Base-by-base conservation (phyloP, 2,113 vertebrate genomes). In the crab-eating macaque (Macaca fascicularis) region DNA sequence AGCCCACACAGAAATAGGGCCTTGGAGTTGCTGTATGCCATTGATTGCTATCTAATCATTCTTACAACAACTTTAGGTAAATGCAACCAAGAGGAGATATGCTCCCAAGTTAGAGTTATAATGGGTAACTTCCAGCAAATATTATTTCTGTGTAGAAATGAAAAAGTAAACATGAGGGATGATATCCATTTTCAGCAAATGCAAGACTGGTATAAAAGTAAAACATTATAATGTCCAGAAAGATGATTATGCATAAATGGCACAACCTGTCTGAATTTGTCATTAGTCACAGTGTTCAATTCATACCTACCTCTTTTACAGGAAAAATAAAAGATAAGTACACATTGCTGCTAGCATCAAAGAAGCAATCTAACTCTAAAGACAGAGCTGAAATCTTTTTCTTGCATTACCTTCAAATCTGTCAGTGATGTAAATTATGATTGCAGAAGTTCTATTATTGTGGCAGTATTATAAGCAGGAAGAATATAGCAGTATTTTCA, bases 351-450 rank as follows among this genome's bases (percentile, higher is more conserved):
- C 45, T 84, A 80, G 75, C n/a, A 84, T 92, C 23, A 89, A 93
- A 92, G 59, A 94, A 74, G 48, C 57, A 78, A 69, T 89, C 45
- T 19, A 85, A 64, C 90, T 85, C 45, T 40, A 70, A 92, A 93
- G 85, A 87, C 95, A 82, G 80, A 72, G 32, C 59, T 52, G n/a
- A 20, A 74, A 94, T 10, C 50, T 97, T 91, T 45, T 70, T 81
- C 89, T 84, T 70, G 30, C 69, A 72, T 89, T 89, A n/a, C 78
- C 90, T 94, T 20, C 0, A 89, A 23, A 78, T 82, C 76, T 96
- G 87, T 94, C 96, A 96, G 57, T 1, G 72, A 94, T 90, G 12
- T 82, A 83, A 95, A 95, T 95, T 87, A 69, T 89, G 74, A 86
- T 91, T 79, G 55, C 19, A 85, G 80, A 97, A 55, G 48, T 81